A percentile compares a stretch with the other conserved stretches of the same genome.
Evolutionary conservation across 2,797 vertebrate genomes (phyloP).

Genomic region (Danionella dracula): DNA sequence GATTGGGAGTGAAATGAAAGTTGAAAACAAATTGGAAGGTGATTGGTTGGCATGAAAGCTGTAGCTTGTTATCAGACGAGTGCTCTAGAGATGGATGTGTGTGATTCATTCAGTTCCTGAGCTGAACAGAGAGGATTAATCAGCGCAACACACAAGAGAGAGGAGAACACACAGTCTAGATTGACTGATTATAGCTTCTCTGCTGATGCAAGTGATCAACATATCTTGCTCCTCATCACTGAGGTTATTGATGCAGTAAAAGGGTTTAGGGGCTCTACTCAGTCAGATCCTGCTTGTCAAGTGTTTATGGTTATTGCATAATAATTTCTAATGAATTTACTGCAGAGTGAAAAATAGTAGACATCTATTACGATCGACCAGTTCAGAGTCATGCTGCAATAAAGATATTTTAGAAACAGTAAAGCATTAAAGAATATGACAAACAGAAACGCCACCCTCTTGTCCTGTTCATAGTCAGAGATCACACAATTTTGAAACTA

Average conservation of each 20-base stretch:
- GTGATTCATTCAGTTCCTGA: slow-evolving; percentile 13
- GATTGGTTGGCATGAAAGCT: slow-evolving; percentile 14
- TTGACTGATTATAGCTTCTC: slow-evolving; percentile 7
- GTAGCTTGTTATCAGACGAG: slow-evolving; percentile 20
- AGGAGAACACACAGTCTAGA: slow-evolving; percentile 1
- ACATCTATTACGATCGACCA: too few species aligned
- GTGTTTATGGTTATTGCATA: background rate
- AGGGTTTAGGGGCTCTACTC: background rate
- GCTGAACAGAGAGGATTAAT: slow-evolving; percentile 20
- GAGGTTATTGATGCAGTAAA: background rate
- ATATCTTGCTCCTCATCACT: background rate
- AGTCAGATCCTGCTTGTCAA: background rate
- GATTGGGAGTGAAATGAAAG: background rate
- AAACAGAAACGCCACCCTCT: too few species aligned
- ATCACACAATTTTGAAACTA: too few species aligned
- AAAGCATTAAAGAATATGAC: too few species aligned
- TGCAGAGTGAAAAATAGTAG: too few species aligned
- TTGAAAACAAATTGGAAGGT: background rate
- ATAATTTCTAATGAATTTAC: too few species aligned
- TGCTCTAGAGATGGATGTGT: slow-evolving; percentile 42
- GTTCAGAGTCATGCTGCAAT: too few species aligned
- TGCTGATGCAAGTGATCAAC: slow-evolving; percentile 2
- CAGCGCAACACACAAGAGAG: background rate
- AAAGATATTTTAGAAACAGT: too few species aligned
- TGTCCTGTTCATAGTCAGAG: too few species aligned